Evolutionary conservation across 2,113 vertebrate genomes (phyloP).

Genomic region (Benthochromis sp.): DNA sequence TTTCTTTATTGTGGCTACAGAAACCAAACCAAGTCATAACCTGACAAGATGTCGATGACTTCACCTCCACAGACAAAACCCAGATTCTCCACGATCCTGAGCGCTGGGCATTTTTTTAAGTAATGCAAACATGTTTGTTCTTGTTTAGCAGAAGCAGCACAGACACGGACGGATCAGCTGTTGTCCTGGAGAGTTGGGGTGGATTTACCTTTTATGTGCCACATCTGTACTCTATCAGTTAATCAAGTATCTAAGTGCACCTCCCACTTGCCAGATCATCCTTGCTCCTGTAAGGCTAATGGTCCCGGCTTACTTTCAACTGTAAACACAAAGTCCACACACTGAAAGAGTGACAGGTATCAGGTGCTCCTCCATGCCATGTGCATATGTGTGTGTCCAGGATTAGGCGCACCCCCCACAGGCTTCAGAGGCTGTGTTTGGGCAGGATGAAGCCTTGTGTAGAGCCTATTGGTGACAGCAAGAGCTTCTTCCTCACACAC

Average conservation of each 20-base stretch:
- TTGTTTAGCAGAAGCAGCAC: background rate
- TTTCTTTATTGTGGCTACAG: constrained; percentile 26
- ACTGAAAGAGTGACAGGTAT: background rate
- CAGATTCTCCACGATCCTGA: background rate
- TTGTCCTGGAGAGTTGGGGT: background rate
- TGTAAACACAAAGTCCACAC: background rate
- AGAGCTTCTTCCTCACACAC: background rate
- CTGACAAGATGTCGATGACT: constrained; percentile 38
- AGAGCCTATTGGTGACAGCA: background rate
- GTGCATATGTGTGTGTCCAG: background rate
- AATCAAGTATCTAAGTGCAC: background rate
- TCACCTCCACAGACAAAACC: background rate
- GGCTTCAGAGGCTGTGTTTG: background rate
- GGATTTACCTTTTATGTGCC: background rate
- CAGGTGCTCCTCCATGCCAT: background rate
- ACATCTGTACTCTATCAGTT: background rate
- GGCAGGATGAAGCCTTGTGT: background rate
- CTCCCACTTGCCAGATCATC: background rate
- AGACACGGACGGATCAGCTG: background rate
- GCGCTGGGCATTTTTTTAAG: background rate
- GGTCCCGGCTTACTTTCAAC: background rate
- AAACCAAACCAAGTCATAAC: constrained; percentile 19
- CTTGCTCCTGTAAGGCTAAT: background rate
- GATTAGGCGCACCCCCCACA: background rate
- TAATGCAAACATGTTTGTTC: background rate